Evolutionary conservation across 2,113 vertebrate species (phyloP).

Genomic region (Bombycilla garrulus): DNA sequence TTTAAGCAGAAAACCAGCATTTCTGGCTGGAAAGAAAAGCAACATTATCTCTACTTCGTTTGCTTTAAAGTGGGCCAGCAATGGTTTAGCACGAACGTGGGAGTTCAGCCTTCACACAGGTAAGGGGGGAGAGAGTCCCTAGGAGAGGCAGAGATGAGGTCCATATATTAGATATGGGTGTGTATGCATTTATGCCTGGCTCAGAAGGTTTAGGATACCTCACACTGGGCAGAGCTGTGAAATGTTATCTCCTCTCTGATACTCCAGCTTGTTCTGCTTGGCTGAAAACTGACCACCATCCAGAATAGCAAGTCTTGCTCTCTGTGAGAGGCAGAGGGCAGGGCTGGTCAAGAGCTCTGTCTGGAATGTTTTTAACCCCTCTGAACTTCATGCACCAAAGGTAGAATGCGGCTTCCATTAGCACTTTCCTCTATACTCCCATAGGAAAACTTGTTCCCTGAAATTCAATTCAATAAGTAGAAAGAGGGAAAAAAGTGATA

Average conservation of each 20-base stretch:
- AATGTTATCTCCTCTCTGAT: conserved; percentile 28
- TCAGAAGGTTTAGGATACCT: conserved; percentile 8
- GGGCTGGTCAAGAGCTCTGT: neutral
- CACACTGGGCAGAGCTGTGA: conserved; percentile 16
- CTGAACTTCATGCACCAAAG: neutral
- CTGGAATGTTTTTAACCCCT: neutral
- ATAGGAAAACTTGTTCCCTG: neutral
- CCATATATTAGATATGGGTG: neutral
- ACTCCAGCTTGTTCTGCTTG: conserved; percentile 18
- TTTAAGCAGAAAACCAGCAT: conserved; percentile 63
- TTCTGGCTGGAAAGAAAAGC: conserved; percentile 67
- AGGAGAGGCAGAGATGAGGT: neutral
- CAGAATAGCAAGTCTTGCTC: neutral
- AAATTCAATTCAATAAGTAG: neutral
- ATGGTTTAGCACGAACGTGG: neutral
- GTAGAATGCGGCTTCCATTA: neutral
- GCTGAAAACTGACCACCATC: neutral
- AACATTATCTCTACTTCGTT: conserved; percentile 44
- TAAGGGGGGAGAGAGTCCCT: neutral
- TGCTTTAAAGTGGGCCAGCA: conserved; percentile 30
- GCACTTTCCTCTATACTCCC: neutral
- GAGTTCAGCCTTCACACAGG: conserved; percentile 6
- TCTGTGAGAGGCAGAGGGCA: neutral
- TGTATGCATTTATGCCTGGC: neutral
- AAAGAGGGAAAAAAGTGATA: neutral